phyloP scores from a whole-genome alignment of 2,797 vertebrate genomes.

The Nyctibius grandis region DNA sequence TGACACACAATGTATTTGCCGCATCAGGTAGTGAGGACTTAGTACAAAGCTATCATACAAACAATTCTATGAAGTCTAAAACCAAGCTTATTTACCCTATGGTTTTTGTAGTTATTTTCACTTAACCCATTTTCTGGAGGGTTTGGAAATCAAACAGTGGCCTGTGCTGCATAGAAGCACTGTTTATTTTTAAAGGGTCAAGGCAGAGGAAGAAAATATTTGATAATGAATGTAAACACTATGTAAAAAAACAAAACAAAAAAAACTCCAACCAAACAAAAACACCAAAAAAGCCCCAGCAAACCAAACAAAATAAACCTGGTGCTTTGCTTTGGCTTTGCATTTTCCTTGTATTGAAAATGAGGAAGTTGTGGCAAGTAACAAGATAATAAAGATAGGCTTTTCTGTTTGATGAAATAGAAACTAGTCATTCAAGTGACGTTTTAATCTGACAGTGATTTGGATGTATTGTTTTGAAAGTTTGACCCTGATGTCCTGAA shows the following conservation, averaged over 20 bases:
- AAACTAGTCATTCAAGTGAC: background rate
- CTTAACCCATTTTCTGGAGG: background rate
- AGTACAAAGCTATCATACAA: background rate
- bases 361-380: background rate
- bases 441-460: background rate
- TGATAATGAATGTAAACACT: background rate
- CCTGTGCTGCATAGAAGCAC: fast-evolving
- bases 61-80: background rate
- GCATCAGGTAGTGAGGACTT: background rate
- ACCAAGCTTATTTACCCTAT: background rate
- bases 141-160: background rate
- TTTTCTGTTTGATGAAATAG: background rate
- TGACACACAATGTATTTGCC: background rate
- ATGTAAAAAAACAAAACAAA: too few species aligned
- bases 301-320: background rate
- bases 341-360: background rate
- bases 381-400: background rate
- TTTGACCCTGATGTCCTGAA: background rate
- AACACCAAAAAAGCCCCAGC: too few species aligned
- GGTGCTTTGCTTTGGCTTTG: background rate
- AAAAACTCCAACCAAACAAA: too few species aligned
- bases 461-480: background rate
- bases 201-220: background rate
- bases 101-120: background rate
- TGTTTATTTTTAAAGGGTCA: background rate